A percentile compares a stretch with the other conserved stretches of the same genome.
phyloP scores from a whole-genome alignment of 2,888 invertebrate genomes.

The Drosophila leonis region DNA sequence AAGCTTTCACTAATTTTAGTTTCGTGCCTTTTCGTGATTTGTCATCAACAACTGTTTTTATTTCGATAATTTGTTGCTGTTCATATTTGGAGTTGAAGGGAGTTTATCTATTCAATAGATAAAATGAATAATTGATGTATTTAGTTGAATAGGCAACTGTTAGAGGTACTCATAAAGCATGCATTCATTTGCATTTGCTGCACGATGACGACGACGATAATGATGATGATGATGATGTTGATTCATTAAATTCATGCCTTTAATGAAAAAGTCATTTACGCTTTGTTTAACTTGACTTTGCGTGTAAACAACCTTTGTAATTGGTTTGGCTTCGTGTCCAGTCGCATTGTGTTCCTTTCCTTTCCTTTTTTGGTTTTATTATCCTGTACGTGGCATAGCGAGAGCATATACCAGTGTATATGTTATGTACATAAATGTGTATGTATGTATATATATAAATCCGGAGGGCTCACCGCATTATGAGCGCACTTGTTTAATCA shows the following conservation, averaged over 20 bases:
- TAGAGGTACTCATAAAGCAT: constrained; percentile 39
- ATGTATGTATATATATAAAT: constrained; percentile 35
- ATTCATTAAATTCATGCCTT: constrained; percentile 49
- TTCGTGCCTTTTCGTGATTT: background rate
- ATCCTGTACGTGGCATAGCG: constrained; percentile 25
- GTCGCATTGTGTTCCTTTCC: constrained; percentile 30
- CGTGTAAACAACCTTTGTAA: constrained; percentile 74
- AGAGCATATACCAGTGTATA: constrained; percentile 24
- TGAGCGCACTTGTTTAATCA: constrained; percentile 60
- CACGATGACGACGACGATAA: constrained; percentile 4
- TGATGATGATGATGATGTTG: constrained; percentile 15
- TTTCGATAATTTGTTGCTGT: constrained; percentile 1
- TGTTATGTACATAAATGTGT: background rate
- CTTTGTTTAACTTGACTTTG: constrained; percentile 50
- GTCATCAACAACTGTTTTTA: background rate
- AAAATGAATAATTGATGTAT: constrained; percentile 53
- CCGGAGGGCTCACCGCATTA: constrained; percentile 62
- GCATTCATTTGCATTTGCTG: constrained; percentile 55
- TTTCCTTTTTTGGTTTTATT: constrained; percentile 17
- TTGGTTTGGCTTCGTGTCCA: constrained; percentile 73
- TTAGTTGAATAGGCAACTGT: constrained; percentile 30
- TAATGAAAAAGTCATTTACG: constrained; percentile 53
- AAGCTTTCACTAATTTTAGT: background rate
- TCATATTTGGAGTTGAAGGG: background rate
- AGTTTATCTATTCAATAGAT: constrained; percentile 15